Evolutionary conservation across 2,888 invertebrate species (phyloP), one percentile per base, ranked within the genome.

Genomic region (Ellobium chinense): DNA sequence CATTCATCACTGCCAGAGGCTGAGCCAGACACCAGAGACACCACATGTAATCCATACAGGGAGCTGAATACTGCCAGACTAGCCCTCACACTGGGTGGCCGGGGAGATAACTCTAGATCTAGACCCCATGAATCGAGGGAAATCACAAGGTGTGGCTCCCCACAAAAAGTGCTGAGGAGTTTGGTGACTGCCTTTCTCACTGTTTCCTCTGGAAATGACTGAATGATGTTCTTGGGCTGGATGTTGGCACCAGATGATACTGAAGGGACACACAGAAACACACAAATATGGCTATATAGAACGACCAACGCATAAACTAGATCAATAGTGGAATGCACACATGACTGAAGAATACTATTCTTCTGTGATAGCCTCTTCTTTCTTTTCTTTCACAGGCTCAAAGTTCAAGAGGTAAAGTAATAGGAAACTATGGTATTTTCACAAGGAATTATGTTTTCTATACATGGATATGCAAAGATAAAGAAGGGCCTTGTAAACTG

Each of bases 41-140:
- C 76, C 12, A 89, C 82, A 65, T 87, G 87, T 46, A 87, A 72
- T 12, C 88, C 88, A 46, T 86, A 85, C 4, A 66, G 56, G 36
- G 87, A 81, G 60, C 87, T 82, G 31, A 82, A 68, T 24, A 82
- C 29, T 36, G 75, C 70, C 1, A 82, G 68, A 5, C 46, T 18
- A 18, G 65, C n/a, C 9, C 36, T 27, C 36, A 82, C 46, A 34
- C 58, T 63, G 5, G 66, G 58, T 5, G 75, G 82, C n/a, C 7
- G 46, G 2, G 65, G 46, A 2, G 83, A 69, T n/a, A 87, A 76
- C 21, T 85, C 83, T 21, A 89, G 69, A 3, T 87, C 88, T 86
- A 89, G 77, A 5, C 88, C 88, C 87, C 88, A 88, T 78, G 87
- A 87, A 66, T 88, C 87, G 37, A 88, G 76, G 7, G 86, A 85